A percentile compares a stretch with the other conserved stretches of the same genome.
Evolutionary conservation across 1,140 invertebrate genomes (phyloP).

Genomic region (Chironomus tepperi): DNA sequence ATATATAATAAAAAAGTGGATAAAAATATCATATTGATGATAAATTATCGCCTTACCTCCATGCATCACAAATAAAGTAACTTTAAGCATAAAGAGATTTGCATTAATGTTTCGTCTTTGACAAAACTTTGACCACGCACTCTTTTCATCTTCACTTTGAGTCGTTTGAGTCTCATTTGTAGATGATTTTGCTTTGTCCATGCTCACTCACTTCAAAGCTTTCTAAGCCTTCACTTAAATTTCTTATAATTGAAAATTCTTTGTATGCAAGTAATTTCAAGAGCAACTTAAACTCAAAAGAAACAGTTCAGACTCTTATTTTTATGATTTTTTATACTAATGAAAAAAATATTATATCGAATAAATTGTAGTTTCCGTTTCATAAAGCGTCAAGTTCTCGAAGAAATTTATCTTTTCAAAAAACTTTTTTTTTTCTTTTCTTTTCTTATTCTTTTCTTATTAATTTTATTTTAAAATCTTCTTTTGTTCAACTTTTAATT

Average conservation of each 20-base stretch:
- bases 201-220: no score
- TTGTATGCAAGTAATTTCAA: no score
- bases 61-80: constrained; percentile 70
- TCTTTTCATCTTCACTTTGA: constrained; percentile 30
- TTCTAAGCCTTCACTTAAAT: no score
- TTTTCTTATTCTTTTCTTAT: not conserved
- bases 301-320: not conserved
- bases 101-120: constrained; percentile 49
- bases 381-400: not conserved
- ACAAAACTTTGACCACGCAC: constrained; percentile 35
- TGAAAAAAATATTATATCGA: not conserved
- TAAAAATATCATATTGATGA: constrained; percentile 11
- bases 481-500: not conserved
- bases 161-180: constrained; percentile 24
- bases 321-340: constrained; percentile 3
- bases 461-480: not conserved
- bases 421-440: not conserved
- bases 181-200: no score
- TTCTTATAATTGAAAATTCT: no score
- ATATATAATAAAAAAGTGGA: constrained; percentile 22
- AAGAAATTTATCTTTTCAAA: not conserved
- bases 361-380: constrained; percentile 22
- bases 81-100: constrained; percentile 66
- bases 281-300: not conserved
- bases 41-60: constrained; percentile 46